Base-by-base conservation (phyloP, 2,113 vertebrate genomes). In the Boleophthalmus pectinirostris region DNA sequence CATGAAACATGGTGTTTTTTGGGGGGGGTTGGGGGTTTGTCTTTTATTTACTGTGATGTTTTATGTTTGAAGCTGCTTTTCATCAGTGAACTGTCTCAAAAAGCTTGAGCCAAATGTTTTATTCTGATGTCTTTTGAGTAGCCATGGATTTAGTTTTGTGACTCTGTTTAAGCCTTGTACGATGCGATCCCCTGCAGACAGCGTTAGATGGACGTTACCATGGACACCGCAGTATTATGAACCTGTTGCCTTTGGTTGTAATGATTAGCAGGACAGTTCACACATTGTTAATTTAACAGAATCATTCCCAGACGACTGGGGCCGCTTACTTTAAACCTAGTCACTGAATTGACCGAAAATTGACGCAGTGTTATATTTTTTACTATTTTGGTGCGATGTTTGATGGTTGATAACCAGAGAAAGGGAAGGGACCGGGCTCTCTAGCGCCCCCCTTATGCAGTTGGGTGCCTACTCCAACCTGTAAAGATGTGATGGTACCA, bases 191-290 rank as follows among this genome's bases (percentile, higher is more conserved):
- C 74, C 76, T 77, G 69, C 72, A 66, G 82, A 82, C 82, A 64
- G 84, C 53, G 60, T 74, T 33, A 7, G 73, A 70, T 81, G 51
- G 24, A 35, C 11, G 72, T 33, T 63, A 63, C 75, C 47, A 58
- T 47, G 57, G 83, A 80, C 82, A 86, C 85, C 84, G 83, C 82
- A 86, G 90, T 83, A 82, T 69, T 81, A 82, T 25, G 56, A 58
- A 89, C 83, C 82, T 74, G 81, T 88, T 88, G 87, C 87, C 89
- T 90, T 80, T 77, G 81, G 82, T 81, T 81, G 73, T 80, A 84
- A 83, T 85, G 63, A 79, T 82, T 67, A 79, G 74, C 69, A 56
- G 72, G 85, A 66, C 51, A 80, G 78, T 78, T 84, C 60, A 18
- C 68, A 51, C 75, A 67, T 77, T 82, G 77, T 81, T 85, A 29